phyloP scores from a whole-genome alignment of 1,140 invertebrate species.

The Cydia splendana region DNA sequence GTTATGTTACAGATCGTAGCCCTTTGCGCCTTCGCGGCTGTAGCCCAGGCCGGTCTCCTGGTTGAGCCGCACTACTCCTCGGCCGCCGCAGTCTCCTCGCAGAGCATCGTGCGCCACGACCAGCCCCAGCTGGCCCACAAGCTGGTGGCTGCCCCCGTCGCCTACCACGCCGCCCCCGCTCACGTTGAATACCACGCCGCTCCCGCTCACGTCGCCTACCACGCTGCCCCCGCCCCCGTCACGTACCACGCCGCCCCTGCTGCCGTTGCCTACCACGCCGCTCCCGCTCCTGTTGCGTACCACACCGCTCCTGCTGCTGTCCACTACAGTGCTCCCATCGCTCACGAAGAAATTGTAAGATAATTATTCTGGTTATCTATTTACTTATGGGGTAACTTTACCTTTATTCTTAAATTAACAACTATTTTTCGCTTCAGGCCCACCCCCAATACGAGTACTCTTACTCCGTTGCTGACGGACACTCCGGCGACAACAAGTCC shows the following conservation, averaged over 20 bases:
- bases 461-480: conserved; percentile 76
- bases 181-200: conserved; percentile 34
- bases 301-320: conserved; percentile 44
- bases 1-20: neutral
- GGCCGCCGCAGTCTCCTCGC: conserved; percentile 49
- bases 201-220: conserved; percentile 34
- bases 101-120: conserved; percentile 51
- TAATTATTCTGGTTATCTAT: neutral
- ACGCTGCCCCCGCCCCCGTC: conserved; percentile 45
- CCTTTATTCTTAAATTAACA: neutral
- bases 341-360: conserved; percentile 51
- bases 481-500: conserved; percentile 79
- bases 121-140: conserved; percentile 36
- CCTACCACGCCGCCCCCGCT: too few species aligned
- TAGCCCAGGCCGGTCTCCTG: conserved; percentile 45
- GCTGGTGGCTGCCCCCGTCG: conserved; percentile 42
- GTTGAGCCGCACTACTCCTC: conserved; percentile 46
- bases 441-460: conserved; percentile 61
- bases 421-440: conserved; percentile 45
- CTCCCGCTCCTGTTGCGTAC: conserved; percentile 40
- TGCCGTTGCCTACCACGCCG: conserved; percentile 45
- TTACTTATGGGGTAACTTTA: neutral
- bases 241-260: conserved; percentile 46
- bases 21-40: conserved; percentile 42
- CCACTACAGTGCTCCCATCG: conserved; percentile 49